phyloP scores from a whole-genome alignment of 2,113 vertebrate species.

The Chunga burmeisteri region DNA sequence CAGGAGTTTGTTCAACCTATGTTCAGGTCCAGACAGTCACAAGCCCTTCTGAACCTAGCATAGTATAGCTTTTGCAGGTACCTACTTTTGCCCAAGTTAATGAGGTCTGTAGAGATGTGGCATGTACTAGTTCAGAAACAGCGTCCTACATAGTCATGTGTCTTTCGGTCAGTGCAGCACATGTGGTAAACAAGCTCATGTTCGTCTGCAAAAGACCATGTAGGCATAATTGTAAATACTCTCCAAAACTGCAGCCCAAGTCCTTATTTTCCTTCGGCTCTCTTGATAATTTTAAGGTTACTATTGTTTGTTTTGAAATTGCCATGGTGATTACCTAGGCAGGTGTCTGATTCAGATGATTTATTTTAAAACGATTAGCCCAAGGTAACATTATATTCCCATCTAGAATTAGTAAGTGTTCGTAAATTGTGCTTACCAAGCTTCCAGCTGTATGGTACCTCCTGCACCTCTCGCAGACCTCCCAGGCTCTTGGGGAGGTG shows the following conservation, averaged over 20 bases:
- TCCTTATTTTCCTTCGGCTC: not conserved
- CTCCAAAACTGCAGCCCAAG: not conserved
- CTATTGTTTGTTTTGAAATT: constrained; percentile 26
- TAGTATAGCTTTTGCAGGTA: not conserved
- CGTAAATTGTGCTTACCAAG: not conserved
- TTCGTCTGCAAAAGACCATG: not conserved
- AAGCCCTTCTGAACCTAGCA: not conserved
- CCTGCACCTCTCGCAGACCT: not conserved
- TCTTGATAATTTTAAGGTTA: not conserved
- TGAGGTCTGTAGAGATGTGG: not conserved
- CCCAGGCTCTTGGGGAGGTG: not conserved
- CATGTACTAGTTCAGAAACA: not conserved
- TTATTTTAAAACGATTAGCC: constrained; percentile 1
- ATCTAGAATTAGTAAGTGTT: not conserved
- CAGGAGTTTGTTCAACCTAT: not conserved
- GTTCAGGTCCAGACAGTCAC: not conserved
- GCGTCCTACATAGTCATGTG: not conserved
- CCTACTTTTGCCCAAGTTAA: not conserved
- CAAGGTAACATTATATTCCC: constrained; percentile 18
- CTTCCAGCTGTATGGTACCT: not conserved
- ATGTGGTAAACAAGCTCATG: not conserved
- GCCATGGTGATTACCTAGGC: not conserved
- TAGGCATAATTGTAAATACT: not conserved
- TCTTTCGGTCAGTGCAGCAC: not conserved
- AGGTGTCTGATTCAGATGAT: constrained; percentile 9